A percentile compares a stretch with the other conserved stretches of the same genome.
These are phyloP conservation scores for Drosophila athabasca DNA, from an alignment of 1,140 invertebrate species.

Conservation along the genomic window DNA sequence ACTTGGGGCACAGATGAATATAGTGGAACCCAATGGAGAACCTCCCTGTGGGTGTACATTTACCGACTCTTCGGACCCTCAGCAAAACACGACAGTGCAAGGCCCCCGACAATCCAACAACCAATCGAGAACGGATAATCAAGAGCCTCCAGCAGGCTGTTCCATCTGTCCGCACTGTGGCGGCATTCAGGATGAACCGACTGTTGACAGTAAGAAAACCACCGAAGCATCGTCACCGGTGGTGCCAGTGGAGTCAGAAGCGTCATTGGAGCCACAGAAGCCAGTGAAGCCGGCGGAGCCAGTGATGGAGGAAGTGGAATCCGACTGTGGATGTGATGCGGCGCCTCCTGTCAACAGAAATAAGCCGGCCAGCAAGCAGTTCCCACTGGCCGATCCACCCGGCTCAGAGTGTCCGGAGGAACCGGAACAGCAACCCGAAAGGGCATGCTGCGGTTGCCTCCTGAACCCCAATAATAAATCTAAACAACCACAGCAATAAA, in stretches of 20 bases:
- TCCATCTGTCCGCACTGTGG: slow-evolving; percentile 22
- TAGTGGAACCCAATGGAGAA: no score
- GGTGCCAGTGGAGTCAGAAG: no score
- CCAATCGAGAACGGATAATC: no score
- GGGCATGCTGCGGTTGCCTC: slow-evolving; percentile 8
- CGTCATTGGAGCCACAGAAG: no score
- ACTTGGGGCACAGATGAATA: no score
- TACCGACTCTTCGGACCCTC: no score
- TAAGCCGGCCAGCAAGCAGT: slow-evolving; percentile 13
- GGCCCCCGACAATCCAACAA: no score
- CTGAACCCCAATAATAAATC: no score
- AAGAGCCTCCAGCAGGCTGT: background rate
- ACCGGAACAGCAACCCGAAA: background rate
- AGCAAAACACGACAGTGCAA: no score
- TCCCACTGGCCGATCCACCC: slow-evolving; percentile 17
- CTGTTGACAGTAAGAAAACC: background rate
- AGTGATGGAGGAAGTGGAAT: background rate
- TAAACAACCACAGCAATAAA: no score
- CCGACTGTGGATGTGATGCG: background rate
- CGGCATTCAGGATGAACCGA: background rate
- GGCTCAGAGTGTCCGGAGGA: background rate
- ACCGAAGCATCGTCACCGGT: background rate
- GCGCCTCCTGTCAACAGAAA: background rate
- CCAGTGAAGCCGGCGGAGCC: background rate
- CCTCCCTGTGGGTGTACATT: no score